Evolutionary conservation across 2,113 vertebrate species (phyloP), one percentile per base, ranked within the genome.

Genomic region (Pipra filicauda): DNA sequence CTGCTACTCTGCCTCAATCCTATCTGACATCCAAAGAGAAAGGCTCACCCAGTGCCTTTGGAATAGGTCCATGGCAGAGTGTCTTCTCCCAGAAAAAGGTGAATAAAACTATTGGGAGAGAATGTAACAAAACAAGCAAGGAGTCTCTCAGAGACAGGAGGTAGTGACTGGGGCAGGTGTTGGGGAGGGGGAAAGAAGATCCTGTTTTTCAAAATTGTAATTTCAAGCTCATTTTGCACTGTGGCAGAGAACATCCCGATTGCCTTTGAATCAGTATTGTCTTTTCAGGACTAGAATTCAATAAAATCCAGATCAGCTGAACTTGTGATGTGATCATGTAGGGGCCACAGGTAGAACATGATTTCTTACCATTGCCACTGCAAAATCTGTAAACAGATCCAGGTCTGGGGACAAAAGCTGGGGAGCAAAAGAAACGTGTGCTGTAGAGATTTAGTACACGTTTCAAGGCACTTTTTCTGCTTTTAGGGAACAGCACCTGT

Each of bases 251-350:
- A 52, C 2, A 5, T 43, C 1, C 1, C 11, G 31, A 49, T 30
- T 69, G 26, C 28, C 19, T 82, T 41, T 54, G 33, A 59, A 39
- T 24, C 31, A 18, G 18, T 59, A 10, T 13, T 69, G 21, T 14
- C 58, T 71, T 28, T 54, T 79, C 66, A 78, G 11, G 12, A 22
- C n/a, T 30, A 39, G 33, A 51, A 69, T 35, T 49, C 15, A 61
- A 7, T 23, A 74, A 82, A 81, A 74, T 12, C 6, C 26, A 48
- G 28, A 74, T 37, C 35, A 54, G 12, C 5, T 8, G 30, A 33
- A 27, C 46, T 0, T 4, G 11, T 23, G 21, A 85, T 39, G 14
- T 19, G 26, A 51, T 17, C 15, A 8, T 1, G 1, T 12, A n/a
- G 16, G 16, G 6, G 11, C 19, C 19, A 61, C 15, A 51, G 6